Conservation (phyloP, 2,797 vertebrate species). For the Rousettus madagascariensis region DNA sequence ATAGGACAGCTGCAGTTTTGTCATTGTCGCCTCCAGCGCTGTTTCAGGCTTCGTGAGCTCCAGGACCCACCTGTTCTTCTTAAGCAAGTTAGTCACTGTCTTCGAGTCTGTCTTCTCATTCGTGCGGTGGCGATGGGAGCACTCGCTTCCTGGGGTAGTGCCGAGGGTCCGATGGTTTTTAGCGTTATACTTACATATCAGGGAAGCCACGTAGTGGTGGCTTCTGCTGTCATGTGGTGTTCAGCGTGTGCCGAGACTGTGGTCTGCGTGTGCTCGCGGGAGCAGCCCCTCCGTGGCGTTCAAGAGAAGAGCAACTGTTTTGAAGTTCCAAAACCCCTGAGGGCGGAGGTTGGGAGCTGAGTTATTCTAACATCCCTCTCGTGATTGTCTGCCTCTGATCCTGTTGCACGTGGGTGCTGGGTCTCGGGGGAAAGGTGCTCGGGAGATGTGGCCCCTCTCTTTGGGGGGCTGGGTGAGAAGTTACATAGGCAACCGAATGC, state of each 20-base stretch:
- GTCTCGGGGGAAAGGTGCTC: neutral
- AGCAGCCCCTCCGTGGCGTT: neutral
- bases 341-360: neutral
- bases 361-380: neutral
- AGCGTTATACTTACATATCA: neutral
- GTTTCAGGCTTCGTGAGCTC: no score
- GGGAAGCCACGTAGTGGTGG: neutral
- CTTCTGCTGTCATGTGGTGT: neutral
- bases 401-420: neutral
- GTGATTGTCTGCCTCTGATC: neutral
- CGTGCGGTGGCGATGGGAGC: neutral
- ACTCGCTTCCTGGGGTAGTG: neutral
- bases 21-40: no score
- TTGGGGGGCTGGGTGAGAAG: neutral
- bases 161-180: neutral
- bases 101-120: neutral
- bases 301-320: neutral
- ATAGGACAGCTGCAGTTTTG: no score
- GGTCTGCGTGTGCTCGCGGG: neutral
- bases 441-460: neutral
- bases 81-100: neutral
- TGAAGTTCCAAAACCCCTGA: neutral
- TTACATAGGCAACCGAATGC: neutral
- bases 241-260: neutral
- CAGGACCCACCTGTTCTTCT: no score